Evolutionary conservation across 2,888 invertebrate species (phyloP), one percentile per base, ranked within the genome.

Genomic region (Thalpophila matura): DNA sequence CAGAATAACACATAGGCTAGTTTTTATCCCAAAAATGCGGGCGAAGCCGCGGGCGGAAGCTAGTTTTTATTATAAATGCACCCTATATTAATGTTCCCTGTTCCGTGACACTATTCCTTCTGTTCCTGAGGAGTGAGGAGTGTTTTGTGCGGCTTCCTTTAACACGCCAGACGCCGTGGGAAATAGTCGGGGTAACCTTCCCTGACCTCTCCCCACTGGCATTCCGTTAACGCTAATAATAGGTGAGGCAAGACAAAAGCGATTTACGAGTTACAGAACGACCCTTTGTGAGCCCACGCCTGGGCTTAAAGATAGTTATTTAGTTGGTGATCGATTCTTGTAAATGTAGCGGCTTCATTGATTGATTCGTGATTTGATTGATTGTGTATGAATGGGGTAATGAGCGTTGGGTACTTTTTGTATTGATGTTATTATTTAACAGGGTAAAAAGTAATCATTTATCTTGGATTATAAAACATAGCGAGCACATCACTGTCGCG

Each of bases 141-240:
- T 51, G 77, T 89, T 89, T 91, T 89, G 75, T 84, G 77, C 58
- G 89, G 89, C 89, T 91, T 90, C 91, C 84, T 80, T 51, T 45
- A 64, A 46, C 67, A 72, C 75, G 80, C 51, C 64, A 79, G 65
- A 42, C 80, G 77, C 70, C 87, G 87, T 86, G 89, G 89, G 89
- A 89, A 89, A 80, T 63, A 31, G 68, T 68, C 51, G 68, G 79
- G 74, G 64, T 76, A 80, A 81, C 80, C 82, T 81, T 74, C 77
- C 85, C 82, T 87, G 82, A 87, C 88, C 88, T 89, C 88, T 88
- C 87, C 80, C 80, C 51, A 79, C 76, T 79, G 70, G 53, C 22
- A 54, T 46, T 42, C 33, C 35, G 72, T 77, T 74, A 71, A 16
- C 49, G 40, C 62, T 72, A 75, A 59, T 71, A 67, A 74, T 77